phyloP scores from a whole-genome alignment of 2,888 invertebrate genomes.

The Peribatodes rhomboidaria region DNA sequence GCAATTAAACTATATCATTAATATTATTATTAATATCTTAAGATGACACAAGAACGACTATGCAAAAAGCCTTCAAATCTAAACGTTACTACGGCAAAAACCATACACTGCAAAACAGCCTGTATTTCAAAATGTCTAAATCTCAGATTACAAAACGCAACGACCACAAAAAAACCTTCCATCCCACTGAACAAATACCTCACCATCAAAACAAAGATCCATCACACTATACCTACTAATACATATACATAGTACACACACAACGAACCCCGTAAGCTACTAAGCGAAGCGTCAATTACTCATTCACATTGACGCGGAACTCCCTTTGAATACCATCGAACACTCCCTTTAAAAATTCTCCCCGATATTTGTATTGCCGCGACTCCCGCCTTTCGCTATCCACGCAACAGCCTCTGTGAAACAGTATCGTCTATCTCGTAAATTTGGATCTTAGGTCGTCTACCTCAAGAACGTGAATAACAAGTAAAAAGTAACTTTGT shows the following conservation, averaged over 20 bases:
- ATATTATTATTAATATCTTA: too few species aligned
- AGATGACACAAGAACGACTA: too few species aligned
- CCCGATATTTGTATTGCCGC: conserved; percentile 51
- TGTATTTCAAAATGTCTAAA: too few species aligned
- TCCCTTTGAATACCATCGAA: conserved; percentile 58
- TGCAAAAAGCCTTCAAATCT: too few species aligned
- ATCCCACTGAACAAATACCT: too few species aligned
- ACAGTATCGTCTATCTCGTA: conserved; percentile 2
- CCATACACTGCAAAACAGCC: too few species aligned
- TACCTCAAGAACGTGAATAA: too few species aligned
- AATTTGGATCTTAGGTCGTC: background rate
- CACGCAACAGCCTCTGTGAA: conserved; percentile 8
- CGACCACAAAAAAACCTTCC: too few species aligned
- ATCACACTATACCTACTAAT: background rate
- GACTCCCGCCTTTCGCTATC: conserved; percentile 29
- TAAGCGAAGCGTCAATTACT: conserved; percentile 44
- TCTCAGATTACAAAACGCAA: too few species aligned
- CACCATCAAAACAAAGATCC: background rate
- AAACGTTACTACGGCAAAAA: too few species aligned
- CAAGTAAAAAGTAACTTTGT: background rate
- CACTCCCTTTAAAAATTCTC: conserved; percentile 46
- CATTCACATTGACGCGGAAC: conserved; percentile 49
- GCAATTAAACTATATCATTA: too few species aligned
- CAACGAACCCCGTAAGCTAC: conserved; percentile 23
- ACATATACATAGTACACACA: background rate